A percentile compares a stretch with the other conserved stretches of the same genome.
These are phyloP conservation scores for Palloptera scutellata DNA, from an alignment of 2,888 invertebrate genomes.

Conservation along the genomic window DNA sequence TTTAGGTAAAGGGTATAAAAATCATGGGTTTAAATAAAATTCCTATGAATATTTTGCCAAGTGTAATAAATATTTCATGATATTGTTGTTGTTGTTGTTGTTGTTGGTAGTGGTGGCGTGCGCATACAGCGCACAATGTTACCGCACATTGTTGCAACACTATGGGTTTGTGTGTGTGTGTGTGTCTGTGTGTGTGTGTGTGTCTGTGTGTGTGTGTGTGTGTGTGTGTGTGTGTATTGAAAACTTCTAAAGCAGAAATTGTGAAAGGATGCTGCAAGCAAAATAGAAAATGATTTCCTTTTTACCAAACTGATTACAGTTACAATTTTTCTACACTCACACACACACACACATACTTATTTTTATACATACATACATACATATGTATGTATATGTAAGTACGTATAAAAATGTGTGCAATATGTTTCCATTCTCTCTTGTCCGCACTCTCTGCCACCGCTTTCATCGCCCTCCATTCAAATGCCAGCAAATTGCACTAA, in stretches of 20 bases:
- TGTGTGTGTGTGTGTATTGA: too few relatives aligned
- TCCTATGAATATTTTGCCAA: too few relatives aligned
- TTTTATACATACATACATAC: neutral
- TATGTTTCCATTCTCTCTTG: neutral
- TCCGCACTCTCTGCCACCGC: too few relatives aligned
- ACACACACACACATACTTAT: neutral
- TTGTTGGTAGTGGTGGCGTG: neutral
- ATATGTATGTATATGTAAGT: neutral
- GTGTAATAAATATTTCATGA: too few relatives aligned
- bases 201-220: too few relatives aligned
- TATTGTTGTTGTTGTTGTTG: too few relatives aligned
- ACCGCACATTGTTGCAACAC: neutral
- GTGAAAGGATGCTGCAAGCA: slow-evolving; percentile 31
- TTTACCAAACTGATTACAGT: slow-evolving; percentile 25
- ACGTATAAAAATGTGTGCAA: neutral
- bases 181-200: too few relatives aligned
- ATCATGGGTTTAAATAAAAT: too few relatives aligned
- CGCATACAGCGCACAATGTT: slow-evolving; percentile 1
- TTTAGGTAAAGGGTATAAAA: too few relatives aligned
- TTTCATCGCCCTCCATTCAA: neutral
- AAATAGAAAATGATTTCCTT: slow-evolving; percentile 32
- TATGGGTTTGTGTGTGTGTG: too few relatives aligned
- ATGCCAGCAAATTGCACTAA: slow-evolving; percentile 17
- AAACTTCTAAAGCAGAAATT: slow-evolving; percentile 12
- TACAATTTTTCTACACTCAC: slow-evolving; percentile 18